Evolutionary conservation across 2,113 vertebrate species (phyloP), one percentile per base, ranked within the genome.

Genomic region (Ophthalmolycus amberensis): DNA sequence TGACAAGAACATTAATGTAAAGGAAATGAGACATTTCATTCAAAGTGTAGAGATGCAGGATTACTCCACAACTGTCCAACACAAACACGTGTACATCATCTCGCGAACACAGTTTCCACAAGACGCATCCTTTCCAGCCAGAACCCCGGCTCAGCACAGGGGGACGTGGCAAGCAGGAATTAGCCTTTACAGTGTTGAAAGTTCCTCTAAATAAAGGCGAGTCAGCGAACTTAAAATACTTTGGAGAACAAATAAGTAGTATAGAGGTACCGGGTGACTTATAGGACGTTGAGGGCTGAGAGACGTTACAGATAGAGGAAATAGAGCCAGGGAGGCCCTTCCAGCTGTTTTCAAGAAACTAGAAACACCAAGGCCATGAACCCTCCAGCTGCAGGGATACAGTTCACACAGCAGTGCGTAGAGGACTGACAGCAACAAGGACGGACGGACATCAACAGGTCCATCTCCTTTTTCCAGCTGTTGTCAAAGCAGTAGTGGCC

Each of bases 391-490:
- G 81, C 32, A 20, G 52, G 67, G 80, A 82, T 58, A 83, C 71
- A 81, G 76, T 85, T 72, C 62, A 85, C 75, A 60, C 54, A 38
- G 77, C 60, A 34, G 18, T 58, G 44, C 48, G 52, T 6, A 2
- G 29, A 40, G 67, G 59, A 78, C 56, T 62, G 82, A 83, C 74
- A 73, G 82, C 76, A 29, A 82, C 64, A 32, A 38, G 76, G 75
- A 83, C 77, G 84, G 82, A 76, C 66, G 85, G 73, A 89, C 87
- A 86, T 65, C 78, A 83, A 79, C 87, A 83, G 84, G 83, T 85
- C 84, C 48, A 42, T 85, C 77, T 85, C 80, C n/a, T 56, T 71
- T 46, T 75, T 89, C 85, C 90, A 92, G 91, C 89, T 92, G 90
- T 85, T 90, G 77, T 80, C n/a, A 71, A 81, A 77, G 71, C 66